phyloP scores from a whole-genome alignment of 2,888 invertebrate genomes.

The Blera fallax region DNA sequence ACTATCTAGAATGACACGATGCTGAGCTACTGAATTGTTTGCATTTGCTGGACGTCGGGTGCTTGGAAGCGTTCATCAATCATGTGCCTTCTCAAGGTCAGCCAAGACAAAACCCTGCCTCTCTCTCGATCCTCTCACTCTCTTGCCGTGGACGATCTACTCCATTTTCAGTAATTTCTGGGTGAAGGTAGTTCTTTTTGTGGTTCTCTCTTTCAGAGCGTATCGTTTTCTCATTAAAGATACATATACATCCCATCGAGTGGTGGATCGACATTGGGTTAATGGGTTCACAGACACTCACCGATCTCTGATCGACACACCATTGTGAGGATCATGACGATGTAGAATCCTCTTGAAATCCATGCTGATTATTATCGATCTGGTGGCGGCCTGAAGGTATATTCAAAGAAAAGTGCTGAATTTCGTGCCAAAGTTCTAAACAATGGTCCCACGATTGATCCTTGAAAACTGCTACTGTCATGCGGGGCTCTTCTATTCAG shows the following conservation, averaged over 20 bases:
- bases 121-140: no score
- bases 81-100: constrained; percentile 65
- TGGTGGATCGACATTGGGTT: constrained; percentile 70
- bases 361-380: constrained; percentile 12
- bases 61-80: constrained; percentile 54
- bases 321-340: constrained; percentile 38
- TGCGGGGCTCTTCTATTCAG: background rate
- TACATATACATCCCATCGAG: constrained; percentile 2
- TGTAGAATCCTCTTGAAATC: constrained; percentile 27
- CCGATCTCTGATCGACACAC: constrained; percentile 37
- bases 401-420: constrained; percentile 34
- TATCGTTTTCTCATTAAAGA: constrained; percentile 47
- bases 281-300: constrained; percentile 65
- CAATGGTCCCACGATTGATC: background rate
- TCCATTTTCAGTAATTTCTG: constrained; percentile 45
- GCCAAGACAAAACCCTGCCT: constrained; percentile 11
- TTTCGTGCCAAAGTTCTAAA: background rate
- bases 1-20: constrained; percentile 59
- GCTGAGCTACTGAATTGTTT: constrained; percentile 58
- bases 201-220: constrained; percentile 30
- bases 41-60: constrained; percentile 36
- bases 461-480: constrained; percentile 35
- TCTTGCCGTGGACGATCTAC: constrained; percentile 48
- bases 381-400: background rate
- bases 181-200: constrained; percentile 63